Evolutionary conservation across 2,888 invertebrate species (phyloP), one percentile per base, ranked within the genome.

Genomic region (Sphecodes monilicornis): DNA sequence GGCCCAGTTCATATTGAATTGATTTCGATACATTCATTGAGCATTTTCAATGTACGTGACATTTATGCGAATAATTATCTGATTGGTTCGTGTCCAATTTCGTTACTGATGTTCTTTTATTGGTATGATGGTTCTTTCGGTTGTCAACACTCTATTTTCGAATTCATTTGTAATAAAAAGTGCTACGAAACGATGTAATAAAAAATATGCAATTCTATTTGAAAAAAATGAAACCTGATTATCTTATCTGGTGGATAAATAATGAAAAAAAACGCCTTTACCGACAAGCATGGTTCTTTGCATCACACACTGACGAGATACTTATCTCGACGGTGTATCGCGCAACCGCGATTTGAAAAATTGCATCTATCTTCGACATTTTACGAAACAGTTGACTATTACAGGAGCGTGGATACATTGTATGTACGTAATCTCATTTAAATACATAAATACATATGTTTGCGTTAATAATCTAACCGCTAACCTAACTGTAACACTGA

Each of bases 1-100:
- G 46, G 76, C 70, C 72, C 76, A 68, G 85, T 85, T 80, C 85
- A 71, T 82, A 86, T 86, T 73, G 76, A 78, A 68, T 78, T 64
- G 13, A 32, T 75, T 39, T 64, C 29, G 6, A 4, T 18, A 22
- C n/a, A 22, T 29, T 71, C 39, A 74, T n/a, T 36, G 64, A 2
- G 32, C 50, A 22, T 84, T 74, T 60, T 6, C 84, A 84, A 74
- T 74, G 46, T 4, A 22, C 26, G 32, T 32, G 22, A 16, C 8
- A 11, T 11, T 64, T 41, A 29, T 2, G 6, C 11, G 64, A 66
- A 22, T 0, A 16, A 6, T 26, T 10, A 71, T 64, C 26, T n/a
- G 71, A 84, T 84, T 84, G 78, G 78, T 36, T 41, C 1, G 5
- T 22, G 18, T n/a, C 46, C 46, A 66, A n/a, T 83, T 69, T 83